A percentile compares a stretch with the other conserved stretches of the same genome.
Evolutionary conservation across 1,140 invertebrate genomes (phyloP).

Genomic region (Ceratitis capitata): DNA sequence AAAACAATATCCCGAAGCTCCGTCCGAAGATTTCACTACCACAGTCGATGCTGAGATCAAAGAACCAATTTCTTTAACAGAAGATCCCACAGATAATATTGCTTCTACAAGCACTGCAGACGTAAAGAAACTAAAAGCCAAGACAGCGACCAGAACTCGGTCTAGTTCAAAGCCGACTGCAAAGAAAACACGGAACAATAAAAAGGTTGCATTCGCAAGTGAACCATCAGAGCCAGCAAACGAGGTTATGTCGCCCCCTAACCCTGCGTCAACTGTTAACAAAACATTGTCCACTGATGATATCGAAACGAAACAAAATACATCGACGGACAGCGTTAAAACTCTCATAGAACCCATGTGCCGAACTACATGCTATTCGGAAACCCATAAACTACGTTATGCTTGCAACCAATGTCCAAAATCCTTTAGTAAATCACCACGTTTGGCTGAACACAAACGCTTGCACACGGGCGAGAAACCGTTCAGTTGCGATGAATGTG

Average conservation of each 20-base stretch:
- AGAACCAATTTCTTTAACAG: too few species aligned
- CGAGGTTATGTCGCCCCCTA: not conserved
- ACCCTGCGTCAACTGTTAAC: not conserved
- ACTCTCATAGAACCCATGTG: not conserved
- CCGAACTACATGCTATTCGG: not conserved
- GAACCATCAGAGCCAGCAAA: not conserved
- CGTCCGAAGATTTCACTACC: too few species aligned
- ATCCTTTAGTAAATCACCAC: slow-evolving; percentile 55
- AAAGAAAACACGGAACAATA: not conserved
- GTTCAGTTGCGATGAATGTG: slow-evolving; percentile 54
- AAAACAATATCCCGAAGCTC: not conserved
- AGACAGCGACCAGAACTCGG: not conserved
- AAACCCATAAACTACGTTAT: not conserved
- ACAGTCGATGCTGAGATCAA: too few species aligned
- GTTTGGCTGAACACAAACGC: slow-evolving; percentile 58
- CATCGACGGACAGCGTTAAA: not conserved
- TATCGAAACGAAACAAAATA: not conserved
- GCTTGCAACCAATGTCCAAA: slow-evolving; percentile 56
- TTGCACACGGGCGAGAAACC: slow-evolving; percentile 61
- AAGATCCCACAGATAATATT: not conserved
- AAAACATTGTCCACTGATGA: not conserved
- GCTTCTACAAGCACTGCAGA: not conserved
- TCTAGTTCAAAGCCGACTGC: not conserved
- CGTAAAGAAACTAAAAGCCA: not conserved
- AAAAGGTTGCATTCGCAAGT: not conserved